Percentiles rank a stretch among this genome's conserved stretches.
phyloP scores from a whole-genome alignment of 1,140 invertebrate species.

The Whitmania pigra region DNA sequence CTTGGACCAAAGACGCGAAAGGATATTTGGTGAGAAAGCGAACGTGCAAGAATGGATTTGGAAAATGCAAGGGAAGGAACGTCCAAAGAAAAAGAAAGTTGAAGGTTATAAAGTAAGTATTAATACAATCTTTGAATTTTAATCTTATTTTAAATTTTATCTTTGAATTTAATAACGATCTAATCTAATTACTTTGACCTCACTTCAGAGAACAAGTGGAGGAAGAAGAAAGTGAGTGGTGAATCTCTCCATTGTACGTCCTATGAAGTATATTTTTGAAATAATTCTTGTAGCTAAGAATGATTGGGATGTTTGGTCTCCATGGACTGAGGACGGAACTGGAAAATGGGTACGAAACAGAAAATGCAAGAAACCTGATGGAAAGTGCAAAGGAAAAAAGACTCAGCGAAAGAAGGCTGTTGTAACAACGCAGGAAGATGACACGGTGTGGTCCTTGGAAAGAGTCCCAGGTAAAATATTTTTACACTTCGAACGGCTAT shows the following conservation, averaged over 20 bases:
- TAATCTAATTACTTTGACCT: too few species aligned
- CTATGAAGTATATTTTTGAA: neutral
- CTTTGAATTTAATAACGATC: too few species aligned
- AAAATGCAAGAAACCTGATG: neutral
- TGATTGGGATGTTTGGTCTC: neutral
- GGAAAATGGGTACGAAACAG: neutral
- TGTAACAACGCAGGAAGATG: neutral
- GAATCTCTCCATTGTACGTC: too few species aligned
- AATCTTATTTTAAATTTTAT: too few species aligned
- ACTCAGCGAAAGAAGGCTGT: neutral
- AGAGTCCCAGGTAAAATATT: too few species aligned
- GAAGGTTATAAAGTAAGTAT: too few species aligned
- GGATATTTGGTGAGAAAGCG: neutral
- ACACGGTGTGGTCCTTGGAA: neutral
- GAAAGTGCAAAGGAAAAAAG: neutral
- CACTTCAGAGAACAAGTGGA: too few species aligned
- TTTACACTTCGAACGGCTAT: too few species aligned
- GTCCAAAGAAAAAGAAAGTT: neutral
- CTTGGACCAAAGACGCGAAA: neutral
- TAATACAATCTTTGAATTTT: too few species aligned
- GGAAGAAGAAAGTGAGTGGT: too few species aligned
- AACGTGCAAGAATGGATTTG: neutral
- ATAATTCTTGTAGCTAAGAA: neutral
- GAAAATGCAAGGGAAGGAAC: neutral
- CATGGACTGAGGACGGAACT: conserved; percentile 5